Percentiles rank a stretch among this genome's conserved stretches.
phyloP scores from a whole-genome alignment of 2,113 vertebrate species.

The Anas platyrhynchos region DNA sequence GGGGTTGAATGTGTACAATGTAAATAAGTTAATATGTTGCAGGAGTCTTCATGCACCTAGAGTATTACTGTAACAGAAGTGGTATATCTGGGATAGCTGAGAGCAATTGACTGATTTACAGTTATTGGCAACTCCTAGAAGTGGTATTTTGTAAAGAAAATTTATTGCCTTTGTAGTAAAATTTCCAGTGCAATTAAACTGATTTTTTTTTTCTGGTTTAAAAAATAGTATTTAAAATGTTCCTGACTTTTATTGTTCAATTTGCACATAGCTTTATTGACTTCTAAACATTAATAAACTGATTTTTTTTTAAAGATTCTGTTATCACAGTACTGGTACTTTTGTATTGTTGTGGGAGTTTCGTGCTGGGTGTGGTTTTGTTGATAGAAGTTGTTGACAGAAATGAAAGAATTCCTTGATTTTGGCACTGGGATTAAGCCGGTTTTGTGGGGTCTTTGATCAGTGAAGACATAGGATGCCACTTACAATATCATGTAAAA shows the following conservation, averaged over 20 bases:
- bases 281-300: conserved; percentile 88
- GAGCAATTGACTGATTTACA: conserved; percentile 49
- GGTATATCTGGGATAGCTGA: conserved; percentile 56
- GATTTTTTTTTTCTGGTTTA: conserved; percentile 55
- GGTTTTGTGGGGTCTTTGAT: not conserved
- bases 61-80: conserved; percentile 76
- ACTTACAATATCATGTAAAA: not conserved
- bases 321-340: conserved; percentile 12
- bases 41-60: conserved; percentile 56
- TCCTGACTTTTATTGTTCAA: conserved; percentile 80
- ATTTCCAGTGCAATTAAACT: conserved; percentile 84
- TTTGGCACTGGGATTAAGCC: not conserved
- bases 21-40: conserved; percentile 64
- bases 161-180: conserved; percentile 73
- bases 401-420: not conserved
- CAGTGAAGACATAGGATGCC: not conserved
- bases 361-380: not conserved
- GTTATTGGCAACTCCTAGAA: conserved; percentile 65
- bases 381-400: not conserved
- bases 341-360: not conserved
- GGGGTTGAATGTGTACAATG: conserved; percentile 71
- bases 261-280: conserved; percentile 87
- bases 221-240: conserved; percentile 84
- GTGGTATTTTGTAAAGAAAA: conserved; percentile 65
- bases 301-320: conserved; percentile 73